These are phyloP conservation scores for Eretmocerus hayati DNA, from an alignment of 2,888 invertebrate species.

Conservation along the genomic window DNA sequence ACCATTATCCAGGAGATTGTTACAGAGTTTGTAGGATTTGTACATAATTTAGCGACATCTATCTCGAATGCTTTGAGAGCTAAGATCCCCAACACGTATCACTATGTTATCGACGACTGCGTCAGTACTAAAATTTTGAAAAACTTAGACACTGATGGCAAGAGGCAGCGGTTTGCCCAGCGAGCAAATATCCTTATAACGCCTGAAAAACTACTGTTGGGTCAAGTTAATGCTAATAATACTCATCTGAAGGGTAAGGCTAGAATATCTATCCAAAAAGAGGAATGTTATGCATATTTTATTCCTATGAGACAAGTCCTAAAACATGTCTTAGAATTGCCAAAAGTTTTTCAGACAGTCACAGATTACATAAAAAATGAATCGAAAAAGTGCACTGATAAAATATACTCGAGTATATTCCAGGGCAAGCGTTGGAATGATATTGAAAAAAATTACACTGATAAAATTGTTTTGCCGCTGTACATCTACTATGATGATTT, in stretches of 20 bases:
- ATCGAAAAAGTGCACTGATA: not conserved
- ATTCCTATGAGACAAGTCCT: not conserved
- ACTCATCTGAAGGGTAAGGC: not conserved
- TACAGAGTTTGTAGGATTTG: conserved; percentile 6
- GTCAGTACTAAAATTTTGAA: conserved; percentile 6
- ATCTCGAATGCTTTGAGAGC: not conserved
- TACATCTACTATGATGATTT: conserved; percentile 15
- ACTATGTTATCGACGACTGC: conserved; percentile 1
- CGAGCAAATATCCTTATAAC: not conserved
- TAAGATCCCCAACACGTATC: conserved; percentile 6
- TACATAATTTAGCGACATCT: not conserved
- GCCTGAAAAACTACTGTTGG: not conserved
- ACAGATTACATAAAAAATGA: not conserved
- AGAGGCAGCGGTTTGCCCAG: not conserved
- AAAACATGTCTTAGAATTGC: not conserved
- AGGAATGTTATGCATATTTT: not conserved
- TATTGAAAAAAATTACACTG: conserved; percentile 2
- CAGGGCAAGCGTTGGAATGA: conserved; percentile 9
- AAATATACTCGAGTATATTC: conserved; percentile 13
- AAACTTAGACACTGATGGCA: conserved; percentile 11
- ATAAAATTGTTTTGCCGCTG: conserved; percentile 15
- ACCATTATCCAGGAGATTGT: conserved; percentile 8
- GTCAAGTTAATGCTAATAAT: not conserved
- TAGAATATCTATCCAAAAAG: not conserved
- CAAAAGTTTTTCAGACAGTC: not conserved